Conservation (phyloP, 2,888 invertebrate species). For the Nineta flava region DNA sequence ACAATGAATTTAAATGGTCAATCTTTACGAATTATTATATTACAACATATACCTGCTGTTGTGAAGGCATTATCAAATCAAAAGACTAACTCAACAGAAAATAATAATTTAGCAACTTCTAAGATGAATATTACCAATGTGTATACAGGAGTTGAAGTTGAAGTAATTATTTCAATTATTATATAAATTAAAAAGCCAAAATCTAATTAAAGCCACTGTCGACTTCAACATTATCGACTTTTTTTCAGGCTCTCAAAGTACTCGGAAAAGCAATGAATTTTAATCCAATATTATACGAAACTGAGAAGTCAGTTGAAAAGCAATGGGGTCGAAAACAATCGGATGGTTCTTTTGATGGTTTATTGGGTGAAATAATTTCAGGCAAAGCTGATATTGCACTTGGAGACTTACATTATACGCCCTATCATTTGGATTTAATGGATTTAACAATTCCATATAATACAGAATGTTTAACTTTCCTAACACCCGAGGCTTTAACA, state of each 20-base stretch:
- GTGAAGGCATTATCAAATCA: slow-evolving; percentile 26
- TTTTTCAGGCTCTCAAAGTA: background rate
- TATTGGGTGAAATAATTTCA: slow-evolving; percentile 55
- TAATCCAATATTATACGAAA: slow-evolving; percentile 46
- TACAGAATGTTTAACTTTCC: slow-evolving; percentile 68
- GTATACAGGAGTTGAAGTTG: slow-evolving; percentile 50
- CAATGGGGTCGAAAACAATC: slow-evolving; percentile 49
- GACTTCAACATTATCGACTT: background rate
- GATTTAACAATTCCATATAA: slow-evolving; percentile 65
- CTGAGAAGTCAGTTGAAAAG: slow-evolving; percentile 38
- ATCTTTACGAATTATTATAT: slow-evolving; percentile 41
- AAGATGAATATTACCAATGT: slow-evolving; percentile 13
- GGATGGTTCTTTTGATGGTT: slow-evolving; percentile 52
- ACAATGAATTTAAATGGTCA: slow-evolving; percentile 41
- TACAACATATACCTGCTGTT: slow-evolving; percentile 53
- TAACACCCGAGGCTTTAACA: slow-evolving; percentile 63
- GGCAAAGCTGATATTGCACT: slow-evolving; percentile 55
- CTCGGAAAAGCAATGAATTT: slow-evolving; percentile 57
- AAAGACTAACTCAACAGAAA: slow-evolving; percentile 21
- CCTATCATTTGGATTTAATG: slow-evolving; percentile 46
- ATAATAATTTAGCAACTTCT: slow-evolving; percentile 14
- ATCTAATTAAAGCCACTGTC: too few species aligned
- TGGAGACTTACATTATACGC: slow-evolving; percentile 62
- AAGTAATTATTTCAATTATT: slow-evolving; percentile 31
- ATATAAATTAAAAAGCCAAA: background rate